Conservation (phyloP, 1,140 invertebrate genomes). For the Zaprionus camerounensis region DNA sequence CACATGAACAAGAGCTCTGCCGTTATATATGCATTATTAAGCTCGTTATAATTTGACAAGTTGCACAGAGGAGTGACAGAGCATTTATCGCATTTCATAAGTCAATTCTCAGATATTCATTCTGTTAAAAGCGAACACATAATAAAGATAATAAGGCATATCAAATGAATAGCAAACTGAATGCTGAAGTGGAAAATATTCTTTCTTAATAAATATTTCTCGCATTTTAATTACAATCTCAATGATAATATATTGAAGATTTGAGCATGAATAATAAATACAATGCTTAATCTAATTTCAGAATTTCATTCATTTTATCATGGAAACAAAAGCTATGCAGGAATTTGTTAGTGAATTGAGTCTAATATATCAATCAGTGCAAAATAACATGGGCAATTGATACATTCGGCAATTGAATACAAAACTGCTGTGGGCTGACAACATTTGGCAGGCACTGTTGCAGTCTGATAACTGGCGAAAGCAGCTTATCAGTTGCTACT, state of each 20-base stretch:
- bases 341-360: neutral
- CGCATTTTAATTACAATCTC: too few species aligned
- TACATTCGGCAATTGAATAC: neutral
- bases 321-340: neutral
- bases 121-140: neutral
- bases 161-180: too few species aligned
- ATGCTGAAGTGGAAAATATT: too few species aligned
- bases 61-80: neutral
- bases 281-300: neutral
- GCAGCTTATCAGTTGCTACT: slow-evolving; percentile 32
- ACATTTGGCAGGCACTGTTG: slow-evolving; percentile 24
- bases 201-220: too few species aligned
- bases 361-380: neutral
- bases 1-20: too few species aligned
- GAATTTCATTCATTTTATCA: neutral
- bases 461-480: slow-evolving; percentile 15
- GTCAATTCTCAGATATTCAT: neutral
- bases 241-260: too few species aligned
- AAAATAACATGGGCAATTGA: neutral
- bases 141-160: neutral
- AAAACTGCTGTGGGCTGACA: neutral
- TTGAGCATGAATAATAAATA: too few species aligned
- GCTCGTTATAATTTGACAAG: neutral
- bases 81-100: neutral
- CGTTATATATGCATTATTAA: neutral